phyloP scores from a whole-genome alignment of 2,797 vertebrate genomes.

The Lithobates pipiens region DNA sequence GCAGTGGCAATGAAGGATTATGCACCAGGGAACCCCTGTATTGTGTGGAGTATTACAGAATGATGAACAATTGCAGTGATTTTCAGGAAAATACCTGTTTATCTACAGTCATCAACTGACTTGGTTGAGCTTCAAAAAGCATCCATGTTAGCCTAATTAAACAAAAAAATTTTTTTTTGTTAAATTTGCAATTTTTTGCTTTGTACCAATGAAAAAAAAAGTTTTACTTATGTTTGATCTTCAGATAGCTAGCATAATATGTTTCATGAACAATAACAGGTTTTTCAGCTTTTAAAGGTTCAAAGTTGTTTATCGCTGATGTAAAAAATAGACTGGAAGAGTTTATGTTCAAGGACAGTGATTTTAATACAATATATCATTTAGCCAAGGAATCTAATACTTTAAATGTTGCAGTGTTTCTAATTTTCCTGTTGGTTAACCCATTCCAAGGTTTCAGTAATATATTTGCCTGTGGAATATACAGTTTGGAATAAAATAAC shows the following conservation, averaged over 20 bases:
- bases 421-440: slow-evolving; percentile 1
- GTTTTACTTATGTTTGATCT: background rate
- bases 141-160: too few relatives aligned
- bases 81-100: too few relatives aligned
- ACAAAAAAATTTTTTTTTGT: too few relatives aligned
- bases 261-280: background rate
- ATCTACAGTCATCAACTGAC: too few relatives aligned
- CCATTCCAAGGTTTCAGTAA: slow-evolving; percentile 15
- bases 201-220: background rate
- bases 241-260: background rate
- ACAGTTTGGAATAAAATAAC: background rate
- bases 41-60: too few relatives aligned
- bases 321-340: background rate
- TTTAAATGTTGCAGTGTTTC: background rate
- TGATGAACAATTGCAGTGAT: too few relatives aligned
- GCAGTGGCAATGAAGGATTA: too few relatives aligned
- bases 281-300: background rate
- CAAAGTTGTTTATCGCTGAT: background rate
- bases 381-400: background rate
- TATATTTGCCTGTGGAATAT: background rate
- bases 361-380: slow-evolving; percentile 28
- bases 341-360: background rate
- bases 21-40: too few relatives aligned
- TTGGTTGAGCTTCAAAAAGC: too few relatives aligned
- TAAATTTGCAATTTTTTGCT: too few relatives aligned